These are phyloP conservation scores for Allobates femoralis DNA, from an alignment of 2,797 vertebrate species.

Conservation along the genomic window DNA sequence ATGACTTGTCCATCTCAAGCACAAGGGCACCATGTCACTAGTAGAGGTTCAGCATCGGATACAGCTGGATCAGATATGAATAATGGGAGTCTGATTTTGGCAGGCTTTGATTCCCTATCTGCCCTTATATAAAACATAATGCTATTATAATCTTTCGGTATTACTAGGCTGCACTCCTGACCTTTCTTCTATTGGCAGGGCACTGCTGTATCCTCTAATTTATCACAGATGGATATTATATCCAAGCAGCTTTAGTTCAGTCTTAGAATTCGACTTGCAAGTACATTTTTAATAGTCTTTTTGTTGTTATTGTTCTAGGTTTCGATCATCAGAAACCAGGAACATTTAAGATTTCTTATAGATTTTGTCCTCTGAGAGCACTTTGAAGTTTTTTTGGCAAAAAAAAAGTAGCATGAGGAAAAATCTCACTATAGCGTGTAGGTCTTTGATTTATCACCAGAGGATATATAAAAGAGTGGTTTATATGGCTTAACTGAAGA, in stretches of 20 bases:
- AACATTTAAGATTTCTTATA: conserved; percentile 44
- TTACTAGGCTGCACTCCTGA: conserved; percentile 56
- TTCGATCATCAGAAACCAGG: conserved; percentile 27
- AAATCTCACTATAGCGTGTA: conserved; percentile 44
- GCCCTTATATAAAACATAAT: conserved; percentile 54
- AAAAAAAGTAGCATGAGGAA: conserved; percentile 47
- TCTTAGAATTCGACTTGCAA: conserved; percentile 33
- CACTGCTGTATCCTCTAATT: conserved; percentile 57
- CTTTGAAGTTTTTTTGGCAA: conserved; percentile 48
- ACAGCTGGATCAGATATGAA: conserved; percentile 27
- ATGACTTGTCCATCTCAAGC: conserved; percentile 5
- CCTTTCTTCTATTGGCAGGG: conserved; percentile 51
- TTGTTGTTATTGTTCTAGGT: conserved; percentile 47
- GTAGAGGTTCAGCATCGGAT: conserved; percentile 17
- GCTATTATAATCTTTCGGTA: conserved; percentile 52
- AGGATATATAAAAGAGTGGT: conserved; percentile 54
- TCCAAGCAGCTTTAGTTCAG: conserved; percentile 47
- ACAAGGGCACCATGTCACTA: conserved; percentile 17
- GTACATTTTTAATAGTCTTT: conserved; percentile 51
- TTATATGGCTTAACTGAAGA: conserved; percentile 50
- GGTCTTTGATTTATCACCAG: conserved; percentile 57
- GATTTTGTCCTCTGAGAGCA: conserved; percentile 42
- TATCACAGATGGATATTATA: conserved; percentile 56
- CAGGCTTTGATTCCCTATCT: conserved; percentile 35
- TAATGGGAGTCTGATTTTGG: conserved; percentile 44